phyloP scores from a whole-genome alignment of 2,113 vertebrate species.

The human region GRCh38 chr13:107674001-107674500 shows the following conservation, averaged over 20 bases:
- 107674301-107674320: not conserved
- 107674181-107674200: not conserved
- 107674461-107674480: accelerated
- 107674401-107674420: accelerated
- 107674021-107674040: too few species aligned
- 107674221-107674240: not conserved
- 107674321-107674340: accelerated
- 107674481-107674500: not conserved
- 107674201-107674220: not conserved
- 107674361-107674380: not conserved
- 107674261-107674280: not conserved
- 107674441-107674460: not conserved
- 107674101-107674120: not conserved
- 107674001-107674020: accelerated
- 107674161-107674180: not conserved
- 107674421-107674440: not conserved
- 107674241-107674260: accelerated
- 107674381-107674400: not conserved
- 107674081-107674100: not conserved
- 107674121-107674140: not conserved
- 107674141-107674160: not conserved
- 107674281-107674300: not conserved
- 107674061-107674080: not conserved
- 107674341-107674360: not conserved
- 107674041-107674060: not conserved